Percentiles rank a stretch among this genome's conserved stretches.
phyloP scores from a whole-genome alignment of 2,888 invertebrate species.

The Mesochorus sp. region DNA sequence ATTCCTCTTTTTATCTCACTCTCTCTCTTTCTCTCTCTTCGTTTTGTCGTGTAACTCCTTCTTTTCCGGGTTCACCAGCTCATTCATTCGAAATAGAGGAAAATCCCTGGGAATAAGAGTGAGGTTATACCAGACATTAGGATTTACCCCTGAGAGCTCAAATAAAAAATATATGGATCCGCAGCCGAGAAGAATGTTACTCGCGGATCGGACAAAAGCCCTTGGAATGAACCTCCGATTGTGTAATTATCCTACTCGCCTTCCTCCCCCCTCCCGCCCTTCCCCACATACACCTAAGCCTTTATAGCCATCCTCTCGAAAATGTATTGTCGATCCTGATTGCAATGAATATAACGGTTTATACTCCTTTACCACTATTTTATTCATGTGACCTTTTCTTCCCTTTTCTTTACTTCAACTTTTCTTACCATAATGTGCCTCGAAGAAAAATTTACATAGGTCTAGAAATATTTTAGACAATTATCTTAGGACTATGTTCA shows the following conservation, averaged over 20 bases:
- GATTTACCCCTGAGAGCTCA: slow-evolving; percentile 2
- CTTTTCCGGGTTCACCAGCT: slow-evolving; percentile 20
- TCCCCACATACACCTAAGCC: too few species aligned
- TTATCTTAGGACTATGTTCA: too few species aligned
- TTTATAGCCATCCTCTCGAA: not conserved
- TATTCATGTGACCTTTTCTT: too few species aligned
- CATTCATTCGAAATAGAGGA: slow-evolving; percentile 21
- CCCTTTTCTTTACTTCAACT: too few species aligned
- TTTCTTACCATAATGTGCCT: too few species aligned
- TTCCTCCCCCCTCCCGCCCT: too few species aligned
- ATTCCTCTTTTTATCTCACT: not conserved
- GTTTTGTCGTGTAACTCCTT: not conserved
- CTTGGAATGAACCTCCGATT: not conserved
- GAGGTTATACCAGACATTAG: slow-evolving; percentile 13
- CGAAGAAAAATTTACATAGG: too few species aligned
- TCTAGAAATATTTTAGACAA: too few species aligned
- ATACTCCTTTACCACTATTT: too few species aligned
- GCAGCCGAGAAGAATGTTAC: not conserved
- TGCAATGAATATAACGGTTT: too few species aligned
- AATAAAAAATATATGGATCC: not conserved
- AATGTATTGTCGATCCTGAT: slow-evolving; percentile 26
- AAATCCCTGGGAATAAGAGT: not conserved
- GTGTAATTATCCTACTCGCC: slow-evolving; percentile 38
- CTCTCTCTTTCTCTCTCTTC: not conserved
- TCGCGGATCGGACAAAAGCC: slow-evolving; percentile 20